phyloP scores from a whole-genome alignment of 1,140 invertebrate genomes.

The Episyrphus balteatus region DNA sequence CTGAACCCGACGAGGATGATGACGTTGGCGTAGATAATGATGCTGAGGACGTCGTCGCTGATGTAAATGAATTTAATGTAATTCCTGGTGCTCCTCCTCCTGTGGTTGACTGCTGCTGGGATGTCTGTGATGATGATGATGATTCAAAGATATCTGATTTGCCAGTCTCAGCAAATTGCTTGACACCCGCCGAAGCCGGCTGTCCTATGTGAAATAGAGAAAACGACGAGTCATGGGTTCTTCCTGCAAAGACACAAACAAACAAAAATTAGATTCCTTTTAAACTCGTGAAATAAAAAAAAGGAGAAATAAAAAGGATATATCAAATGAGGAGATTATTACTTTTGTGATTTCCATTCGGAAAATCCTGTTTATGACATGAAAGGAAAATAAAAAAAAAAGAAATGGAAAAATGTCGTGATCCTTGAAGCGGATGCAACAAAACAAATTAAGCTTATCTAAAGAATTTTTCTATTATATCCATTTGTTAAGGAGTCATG shows the following conservation, averaged over 20 bases:
- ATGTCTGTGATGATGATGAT: conserved; percentile 37
- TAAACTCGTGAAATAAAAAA: too few species aligned
- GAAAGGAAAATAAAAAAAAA: too few species aligned
- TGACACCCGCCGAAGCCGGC: conserved; percentile 58
- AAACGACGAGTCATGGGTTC: conserved; percentile 72
- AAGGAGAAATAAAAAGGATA: too few species aligned
- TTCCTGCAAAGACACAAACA: conserved; percentile 49
- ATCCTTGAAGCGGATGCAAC: too few species aligned
- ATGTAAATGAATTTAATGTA: conserved; percentile 4
- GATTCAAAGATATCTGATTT: conserved; percentile 57
- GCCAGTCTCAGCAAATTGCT: conserved; percentile 73
- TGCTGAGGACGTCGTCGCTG: not conserved
- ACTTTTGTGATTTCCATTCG: too few species aligned
- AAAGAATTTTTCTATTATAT: too few species aligned
- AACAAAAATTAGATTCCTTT: not conserved
- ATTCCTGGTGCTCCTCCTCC: not conserved
- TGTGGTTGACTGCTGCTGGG: conserved; percentile 11
- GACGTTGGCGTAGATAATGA: not conserved
- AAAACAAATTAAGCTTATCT: too few species aligned
- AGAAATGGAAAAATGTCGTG: too few species aligned
- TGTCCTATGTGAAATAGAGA: conserved; percentile 68
- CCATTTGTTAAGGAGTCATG: too few species aligned
- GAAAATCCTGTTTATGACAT: too few species aligned
- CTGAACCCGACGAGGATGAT: conserved; percentile 14
- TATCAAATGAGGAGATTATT: too few species aligned